Conservation (phyloP, 2,797 vertebrate genomes). For the Graptemys geographica region DNA sequence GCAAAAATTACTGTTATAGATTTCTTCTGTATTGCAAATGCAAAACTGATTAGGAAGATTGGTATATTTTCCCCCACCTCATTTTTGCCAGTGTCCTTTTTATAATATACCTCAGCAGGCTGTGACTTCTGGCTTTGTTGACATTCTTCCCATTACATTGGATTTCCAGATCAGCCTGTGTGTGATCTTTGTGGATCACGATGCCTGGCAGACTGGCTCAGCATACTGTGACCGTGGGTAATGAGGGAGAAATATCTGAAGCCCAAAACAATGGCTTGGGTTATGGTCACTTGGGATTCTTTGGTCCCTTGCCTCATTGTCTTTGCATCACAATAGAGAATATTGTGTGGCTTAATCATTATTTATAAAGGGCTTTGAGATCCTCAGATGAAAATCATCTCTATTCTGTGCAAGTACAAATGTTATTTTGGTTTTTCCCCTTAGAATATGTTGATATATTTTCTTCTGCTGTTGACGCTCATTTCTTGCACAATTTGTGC, state of each 20-base stretch:
- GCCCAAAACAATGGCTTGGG: accelerated
- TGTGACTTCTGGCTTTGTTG: background rate
- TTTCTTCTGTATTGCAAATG: background rate
- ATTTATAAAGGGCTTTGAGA: background rate
- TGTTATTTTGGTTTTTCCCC: background rate
- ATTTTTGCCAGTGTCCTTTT: background rate
- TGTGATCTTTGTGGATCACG: too few species aligned
- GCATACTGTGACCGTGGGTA: accelerated
- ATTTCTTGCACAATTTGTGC: background rate
- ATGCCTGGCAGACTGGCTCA: accelerated
- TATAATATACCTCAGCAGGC: background rate
- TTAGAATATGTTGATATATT: background rate
- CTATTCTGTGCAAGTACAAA: background rate
- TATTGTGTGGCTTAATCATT: accelerated
- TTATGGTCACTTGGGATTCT: background rate
- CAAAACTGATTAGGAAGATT: background rate
- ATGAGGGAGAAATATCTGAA: accelerated
- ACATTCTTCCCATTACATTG: too few species aligned
- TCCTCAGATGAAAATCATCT: background rate
- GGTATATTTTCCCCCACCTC: background rate
- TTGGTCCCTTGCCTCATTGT: background rate
- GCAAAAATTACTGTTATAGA: background rate
- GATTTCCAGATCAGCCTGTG: background rate
- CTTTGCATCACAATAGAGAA: accelerated
- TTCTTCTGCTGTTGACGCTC: background rate